Conservation (phyloP, 2,888 invertebrate genomes). For the Acanthosepion lycidas region DNA sequence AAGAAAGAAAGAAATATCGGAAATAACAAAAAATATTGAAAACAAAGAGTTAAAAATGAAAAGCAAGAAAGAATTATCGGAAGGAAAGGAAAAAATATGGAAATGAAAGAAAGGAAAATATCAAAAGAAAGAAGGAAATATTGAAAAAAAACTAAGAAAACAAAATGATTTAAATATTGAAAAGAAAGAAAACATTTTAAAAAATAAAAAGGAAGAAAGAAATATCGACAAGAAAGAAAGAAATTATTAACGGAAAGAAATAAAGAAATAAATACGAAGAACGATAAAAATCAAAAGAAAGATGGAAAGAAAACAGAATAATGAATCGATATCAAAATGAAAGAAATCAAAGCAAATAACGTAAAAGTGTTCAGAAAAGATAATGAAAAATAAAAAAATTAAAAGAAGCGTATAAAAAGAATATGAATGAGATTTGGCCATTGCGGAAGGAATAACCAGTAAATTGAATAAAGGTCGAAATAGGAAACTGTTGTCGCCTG, state of each 20-base stretch:
- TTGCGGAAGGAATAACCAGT: not conserved
- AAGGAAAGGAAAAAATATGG: too few species aligned
- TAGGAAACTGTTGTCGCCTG: not conserved
- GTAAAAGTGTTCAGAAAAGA: not conserved
- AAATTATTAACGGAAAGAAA: not conserved
- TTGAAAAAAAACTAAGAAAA: too few species aligned
- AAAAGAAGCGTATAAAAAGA: not conserved
- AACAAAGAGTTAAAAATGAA: not conserved
- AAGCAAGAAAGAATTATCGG: too few species aligned
- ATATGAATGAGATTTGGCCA: not conserved
- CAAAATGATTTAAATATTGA: too few species aligned
- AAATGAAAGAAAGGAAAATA: too few species aligned
- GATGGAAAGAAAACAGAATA: not conserved
- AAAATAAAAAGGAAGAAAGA: too few species aligned
- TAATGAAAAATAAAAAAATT: not conserved
- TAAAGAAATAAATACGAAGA: not conserved
- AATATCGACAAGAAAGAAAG: not conserved
- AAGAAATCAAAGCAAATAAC: not conserved
- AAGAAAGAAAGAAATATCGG: too few species aligned
- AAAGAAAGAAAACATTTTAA: too few species aligned
- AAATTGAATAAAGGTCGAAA: not conserved
- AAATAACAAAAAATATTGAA: not conserved
- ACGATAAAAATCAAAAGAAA: not conserved
- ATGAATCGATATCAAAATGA: not conserved
- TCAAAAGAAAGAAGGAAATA: too few species aligned